Evolutionary conservation across 2,888 invertebrate genomes (phyloP).

Genomic region (Harpalus rufipes): DNA sequence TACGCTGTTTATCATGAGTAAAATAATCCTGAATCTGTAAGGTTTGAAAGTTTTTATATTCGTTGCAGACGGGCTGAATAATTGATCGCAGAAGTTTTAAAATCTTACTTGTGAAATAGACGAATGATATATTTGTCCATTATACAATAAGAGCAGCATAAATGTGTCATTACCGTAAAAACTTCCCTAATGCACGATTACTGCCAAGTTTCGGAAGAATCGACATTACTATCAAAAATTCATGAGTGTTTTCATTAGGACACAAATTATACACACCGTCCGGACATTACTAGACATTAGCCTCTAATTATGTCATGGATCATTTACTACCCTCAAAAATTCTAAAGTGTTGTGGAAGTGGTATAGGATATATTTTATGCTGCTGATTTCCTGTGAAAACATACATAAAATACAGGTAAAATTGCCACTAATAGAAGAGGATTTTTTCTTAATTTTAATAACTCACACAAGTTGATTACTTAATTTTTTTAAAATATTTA

Average conservation of each 20-base stretch:
- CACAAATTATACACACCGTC: neutral
- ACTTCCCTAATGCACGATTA: slow-evolving; percentile 25
- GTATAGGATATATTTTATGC: too few relatives aligned
- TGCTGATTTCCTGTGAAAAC: too few relatives aligned
- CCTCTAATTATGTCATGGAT: slow-evolving; percentile 30
- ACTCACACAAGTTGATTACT: too few relatives aligned
- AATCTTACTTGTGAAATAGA: neutral
- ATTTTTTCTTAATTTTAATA: too few relatives aligned
- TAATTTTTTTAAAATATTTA: too few relatives aligned
- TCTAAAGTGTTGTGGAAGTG: too few relatives aligned
- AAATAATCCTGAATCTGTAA: neutral
- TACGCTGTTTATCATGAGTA: neutral
- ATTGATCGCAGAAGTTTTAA: neutral
- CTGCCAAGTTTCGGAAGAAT: slow-evolving; percentile 17
- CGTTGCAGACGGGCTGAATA: neutral
- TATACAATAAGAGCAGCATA: neutral
- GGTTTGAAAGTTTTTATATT: neutral
- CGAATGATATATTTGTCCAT: neutral
- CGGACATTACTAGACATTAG: slow-evolving; percentile 1
- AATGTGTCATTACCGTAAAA: slow-evolving; percentile 24
- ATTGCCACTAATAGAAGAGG: too few relatives aligned
- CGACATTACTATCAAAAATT: slow-evolving; percentile 48
- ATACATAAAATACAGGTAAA: too few relatives aligned
- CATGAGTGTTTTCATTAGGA: slow-evolving; percentile 29
- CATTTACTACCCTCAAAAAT: slow-evolving; percentile 5